phyloP scores from a whole-genome alignment of 2,888 invertebrate genomes.

The Phyllotreta striolata region DNA sequence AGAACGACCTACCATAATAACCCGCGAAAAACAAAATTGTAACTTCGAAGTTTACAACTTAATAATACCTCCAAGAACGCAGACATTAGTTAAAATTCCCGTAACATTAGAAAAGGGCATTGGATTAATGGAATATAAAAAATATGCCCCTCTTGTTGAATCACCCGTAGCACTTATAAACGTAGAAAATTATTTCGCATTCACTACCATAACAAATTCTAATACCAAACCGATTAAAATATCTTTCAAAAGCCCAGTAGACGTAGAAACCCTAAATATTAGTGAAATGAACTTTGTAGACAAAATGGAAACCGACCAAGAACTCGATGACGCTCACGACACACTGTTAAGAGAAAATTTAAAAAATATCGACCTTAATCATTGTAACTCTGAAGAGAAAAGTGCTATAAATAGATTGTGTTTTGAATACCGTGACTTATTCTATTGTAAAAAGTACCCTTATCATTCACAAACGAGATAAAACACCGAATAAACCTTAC shows the following conservation, averaged over 20 bases:
- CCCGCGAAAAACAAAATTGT: too few species aligned
- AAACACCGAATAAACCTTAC: too few species aligned
- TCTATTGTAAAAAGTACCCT: too few species aligned
- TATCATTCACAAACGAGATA: too few species aligned
- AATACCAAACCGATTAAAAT: slow-evolving; percentile 1
- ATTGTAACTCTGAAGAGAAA: too few species aligned
- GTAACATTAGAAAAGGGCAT: slow-evolving; percentile 4
- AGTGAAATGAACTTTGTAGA: background rate
- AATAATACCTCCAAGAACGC: slow-evolving; percentile 1
- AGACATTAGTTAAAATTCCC: slow-evolving; percentile 1
- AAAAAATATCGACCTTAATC: too few species aligned
- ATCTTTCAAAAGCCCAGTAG: background rate
- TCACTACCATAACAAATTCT: background rate
- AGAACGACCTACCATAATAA: too few species aligned
- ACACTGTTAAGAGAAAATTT: too few species aligned
- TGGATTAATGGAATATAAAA: slow-evolving; percentile 1
- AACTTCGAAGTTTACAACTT: too few species aligned
- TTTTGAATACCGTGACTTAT: too few species aligned
- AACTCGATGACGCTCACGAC: too few species aligned
- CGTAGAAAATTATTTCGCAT: slow-evolving; percentile 4
- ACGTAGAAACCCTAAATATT: background rate
- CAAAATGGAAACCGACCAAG: background rate
- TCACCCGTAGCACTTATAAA: slow-evolving; percentile 1
- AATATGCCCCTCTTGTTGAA: slow-evolving; percentile 4
- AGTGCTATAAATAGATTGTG: too few species aligned